Percentiles rank a stretch among this genome's conserved stretches.
phyloP scores from a whole-genome alignment of 2,113 vertebrate species.

The Callipepla squamata region DNA sequence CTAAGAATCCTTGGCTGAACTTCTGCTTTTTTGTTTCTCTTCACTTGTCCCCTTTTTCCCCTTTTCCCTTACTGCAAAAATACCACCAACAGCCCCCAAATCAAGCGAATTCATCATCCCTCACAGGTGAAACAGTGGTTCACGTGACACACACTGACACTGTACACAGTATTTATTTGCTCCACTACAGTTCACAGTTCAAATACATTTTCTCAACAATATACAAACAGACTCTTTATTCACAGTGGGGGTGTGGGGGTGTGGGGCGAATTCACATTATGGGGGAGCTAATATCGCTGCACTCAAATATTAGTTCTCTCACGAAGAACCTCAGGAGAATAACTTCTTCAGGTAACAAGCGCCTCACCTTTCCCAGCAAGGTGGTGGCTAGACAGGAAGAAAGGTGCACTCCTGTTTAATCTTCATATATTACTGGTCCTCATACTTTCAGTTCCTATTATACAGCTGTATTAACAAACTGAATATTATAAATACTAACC shows the following conservation, averaged over 20 bases:
- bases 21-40: slow-evolving; percentile 2
- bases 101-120: neutral
- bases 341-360: slow-evolving; percentile 11
- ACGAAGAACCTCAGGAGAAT: neutral
- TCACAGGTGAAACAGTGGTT: slow-evolving; percentile 2
- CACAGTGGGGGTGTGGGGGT: neutral
- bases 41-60: neutral
- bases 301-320: neutral
- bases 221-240: slow-evolving; percentile 66
- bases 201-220: slow-evolving; percentile 69
- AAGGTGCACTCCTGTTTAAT: neutral
- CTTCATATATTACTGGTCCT: neutral
- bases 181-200: slow-evolving; percentile 73
- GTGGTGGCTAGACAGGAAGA: neutral
- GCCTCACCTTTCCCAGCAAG: slow-evolving; percentile 13
- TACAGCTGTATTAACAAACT: slow-evolving; percentile 16
- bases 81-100: neutral
- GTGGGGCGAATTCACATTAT: slow-evolving; percentile 68
- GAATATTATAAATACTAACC: slow-evolving; percentile 22
- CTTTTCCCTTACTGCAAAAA: neutral
- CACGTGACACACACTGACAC: neutral
- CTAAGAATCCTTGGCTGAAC: neutral
- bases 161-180: slow-evolving; percentile 75
- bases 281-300: slow-evolving; percentile 15
- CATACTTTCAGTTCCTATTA: neutral